Conservation (phyloP, 1,140 invertebrate species). For the Musca vetustissima region DNA sequence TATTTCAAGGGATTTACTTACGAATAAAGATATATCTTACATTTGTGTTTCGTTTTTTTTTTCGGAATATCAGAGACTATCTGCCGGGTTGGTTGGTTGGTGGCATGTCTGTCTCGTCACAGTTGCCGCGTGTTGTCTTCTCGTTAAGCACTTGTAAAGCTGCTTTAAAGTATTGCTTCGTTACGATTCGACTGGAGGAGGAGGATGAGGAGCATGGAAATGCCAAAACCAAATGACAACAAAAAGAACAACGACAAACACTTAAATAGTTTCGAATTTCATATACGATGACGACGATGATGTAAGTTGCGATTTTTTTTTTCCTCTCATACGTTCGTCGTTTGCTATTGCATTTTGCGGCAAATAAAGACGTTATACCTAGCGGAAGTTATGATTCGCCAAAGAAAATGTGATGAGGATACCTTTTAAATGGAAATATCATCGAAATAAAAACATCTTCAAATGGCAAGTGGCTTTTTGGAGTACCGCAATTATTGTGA, state of each 20-base stretch:
- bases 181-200: not conserved
- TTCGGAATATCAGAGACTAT: too few species aligned
- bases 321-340: too few species aligned
- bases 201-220: not conserved
- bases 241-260: not conserved
- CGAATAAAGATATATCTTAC: not conserved
- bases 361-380: too few species aligned
- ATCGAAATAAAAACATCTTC: too few species aligned
- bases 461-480: too few species aligned
- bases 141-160: slow-evolving; percentile 17
- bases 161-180: slow-evolving; percentile 15
- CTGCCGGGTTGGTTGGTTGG: not conserved
- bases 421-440: too few species aligned
- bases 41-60: not conserved
- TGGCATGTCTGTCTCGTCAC: not conserved
- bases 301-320: not conserved
- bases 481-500: too few species aligned
- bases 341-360: too few species aligned
- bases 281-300: not conserved
- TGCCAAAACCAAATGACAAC: not conserved
- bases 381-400: too few species aligned
- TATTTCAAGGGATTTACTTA: slow-evolving; percentile 20
- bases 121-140: slow-evolving; percentile 5
- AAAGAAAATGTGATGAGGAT: too few species aligned
- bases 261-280: slow-evolving; percentile 11